These are phyloP conservation scores for Ophion ventricosus DNA, from an alignment of 2,888 invertebrate genomes.

Conservation along the genomic window DNA sequence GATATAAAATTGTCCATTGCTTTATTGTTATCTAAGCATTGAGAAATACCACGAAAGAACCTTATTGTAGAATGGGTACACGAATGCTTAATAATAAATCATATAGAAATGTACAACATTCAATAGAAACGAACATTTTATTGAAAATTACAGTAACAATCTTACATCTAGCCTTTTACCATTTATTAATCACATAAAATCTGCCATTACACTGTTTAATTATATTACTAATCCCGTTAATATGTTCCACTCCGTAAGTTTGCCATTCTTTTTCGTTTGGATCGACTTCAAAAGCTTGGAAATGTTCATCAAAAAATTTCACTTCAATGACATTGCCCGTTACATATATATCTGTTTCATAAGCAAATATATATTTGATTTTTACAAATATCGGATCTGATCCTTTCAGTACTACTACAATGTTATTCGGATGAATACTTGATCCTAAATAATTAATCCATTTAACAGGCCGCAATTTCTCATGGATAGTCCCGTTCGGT, in stretches of 20 bases:
- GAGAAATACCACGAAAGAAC: constrained; percentile 12
- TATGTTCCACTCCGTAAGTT: background rate
- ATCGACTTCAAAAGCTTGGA: constrained; percentile 8
- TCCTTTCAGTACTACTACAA: background rate
- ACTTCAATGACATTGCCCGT: constrained; percentile 1
- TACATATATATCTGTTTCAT: constrained; percentile 4
- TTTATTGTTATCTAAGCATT: constrained; percentile 7
- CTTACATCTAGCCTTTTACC: no score
- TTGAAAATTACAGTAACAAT: no score
- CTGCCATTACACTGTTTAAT: constrained; percentile 10
- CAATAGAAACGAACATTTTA: constrained; percentile 8
- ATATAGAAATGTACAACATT: background rate
- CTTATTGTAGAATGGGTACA: constrained; percentile 9
- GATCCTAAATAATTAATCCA: constrained; percentile 18
- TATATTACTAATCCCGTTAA: constrained; percentile 12
- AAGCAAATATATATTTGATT: constrained; percentile 11
- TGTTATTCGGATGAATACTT: background rate
- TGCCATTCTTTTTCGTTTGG: constrained; percentile 1
- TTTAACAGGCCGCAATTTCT: background rate
- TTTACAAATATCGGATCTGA: background rate
- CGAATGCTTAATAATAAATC: background rate
- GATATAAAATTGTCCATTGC: background rate
- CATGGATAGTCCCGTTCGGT: constrained; percentile 5
- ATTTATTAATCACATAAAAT: constrained; percentile 22
- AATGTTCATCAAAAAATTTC: constrained; percentile 7